Base-by-base conservation (phyloP, 2,113 vertebrate genomes). In the Reinhardtius hippoglossoides region DNA sequence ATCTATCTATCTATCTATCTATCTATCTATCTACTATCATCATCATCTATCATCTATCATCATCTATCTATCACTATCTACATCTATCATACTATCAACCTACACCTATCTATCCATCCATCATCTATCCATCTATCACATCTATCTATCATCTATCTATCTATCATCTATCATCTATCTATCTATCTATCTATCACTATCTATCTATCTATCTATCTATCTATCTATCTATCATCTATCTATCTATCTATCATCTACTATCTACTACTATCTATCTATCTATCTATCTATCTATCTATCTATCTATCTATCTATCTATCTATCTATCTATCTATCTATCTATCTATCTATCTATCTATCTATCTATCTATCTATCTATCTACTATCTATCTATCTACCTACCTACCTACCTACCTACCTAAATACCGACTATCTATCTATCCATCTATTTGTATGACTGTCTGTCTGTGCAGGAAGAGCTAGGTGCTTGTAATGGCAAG, bases 401-500 rank as follows among this genome's bases (percentile, higher is more conserved):
- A 40, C 71, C 74, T 74, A 62, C 67, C 67, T 27, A 27, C 4
- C 27, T 27, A 27, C 4, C 27, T 27, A 27, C n/a, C n/a, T n/a
- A n/a, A n/a, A n/a, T n/a, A n/a, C n/a, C n/a, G n/a, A n/a, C 8
- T 27, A 27, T 27, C 27, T 27, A 27, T 27, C 27, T 27, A 27
- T 9, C 37, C 65, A 31, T 83, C 69, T 76, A 52, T 85, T 72
- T 71, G 37, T 83, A 77, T 54, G 37, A 76, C 64, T n/a, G 23
- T 83, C 40, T 78, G 7, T 85, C 74, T 80, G 56, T 80, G 54
- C 73, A 78, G 35, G 71, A 74, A 56, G 76, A 85, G 35, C 71
- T 54, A 76, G 71, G 67, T 58, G 56, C 85, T 80, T 24, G 59
- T 87, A 89, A 86, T 86, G 80, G 89, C 84, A 46, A 83, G 86